These are phyloP conservation scores for Megaceryle torquata DNA, from an alignment of 2,113 vertebrate genomes.

Conservation along the genomic window DNA sequence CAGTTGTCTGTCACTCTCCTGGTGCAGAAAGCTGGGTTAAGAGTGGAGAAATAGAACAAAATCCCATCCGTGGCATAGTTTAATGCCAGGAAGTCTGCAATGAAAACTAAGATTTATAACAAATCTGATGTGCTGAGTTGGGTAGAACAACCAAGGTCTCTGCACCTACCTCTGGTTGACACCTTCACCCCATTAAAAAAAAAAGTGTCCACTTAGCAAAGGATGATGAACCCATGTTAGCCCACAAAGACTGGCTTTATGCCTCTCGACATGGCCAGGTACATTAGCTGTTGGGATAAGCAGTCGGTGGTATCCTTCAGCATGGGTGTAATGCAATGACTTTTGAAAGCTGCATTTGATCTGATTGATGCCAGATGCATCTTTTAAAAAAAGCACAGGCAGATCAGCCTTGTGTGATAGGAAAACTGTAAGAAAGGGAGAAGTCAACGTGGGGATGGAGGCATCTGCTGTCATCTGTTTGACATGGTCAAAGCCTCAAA, in stretches of 20 bases:
- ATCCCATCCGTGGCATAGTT: neutral
- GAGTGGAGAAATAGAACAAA: neutral
- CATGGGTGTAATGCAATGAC: neutral
- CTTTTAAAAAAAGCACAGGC: neutral
- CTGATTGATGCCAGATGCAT: neutral
- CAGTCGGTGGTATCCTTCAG: neutral
- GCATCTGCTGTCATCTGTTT: neutral
- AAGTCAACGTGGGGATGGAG: neutral
- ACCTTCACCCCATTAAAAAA: neutral
- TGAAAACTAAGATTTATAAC: neutral
- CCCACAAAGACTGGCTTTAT: neutral
- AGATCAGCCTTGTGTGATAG: neutral
- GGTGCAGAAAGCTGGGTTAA: neutral
- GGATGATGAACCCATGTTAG: neutral
- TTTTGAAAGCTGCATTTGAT: neutral
- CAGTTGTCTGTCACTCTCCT: neutral
- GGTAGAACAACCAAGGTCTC: neutral
- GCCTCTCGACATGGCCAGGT: neutral
- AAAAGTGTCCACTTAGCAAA: neutral
- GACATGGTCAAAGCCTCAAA: neutral
- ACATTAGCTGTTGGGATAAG: neutral
- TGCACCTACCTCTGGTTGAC: neutral
- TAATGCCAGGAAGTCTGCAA: neutral
- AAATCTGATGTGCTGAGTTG: neutral
- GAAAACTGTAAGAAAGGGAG: neutral